Base-by-base conservation (phyloP, 2,888 invertebrate genomes). In the Trachelus stipa region DNA sequence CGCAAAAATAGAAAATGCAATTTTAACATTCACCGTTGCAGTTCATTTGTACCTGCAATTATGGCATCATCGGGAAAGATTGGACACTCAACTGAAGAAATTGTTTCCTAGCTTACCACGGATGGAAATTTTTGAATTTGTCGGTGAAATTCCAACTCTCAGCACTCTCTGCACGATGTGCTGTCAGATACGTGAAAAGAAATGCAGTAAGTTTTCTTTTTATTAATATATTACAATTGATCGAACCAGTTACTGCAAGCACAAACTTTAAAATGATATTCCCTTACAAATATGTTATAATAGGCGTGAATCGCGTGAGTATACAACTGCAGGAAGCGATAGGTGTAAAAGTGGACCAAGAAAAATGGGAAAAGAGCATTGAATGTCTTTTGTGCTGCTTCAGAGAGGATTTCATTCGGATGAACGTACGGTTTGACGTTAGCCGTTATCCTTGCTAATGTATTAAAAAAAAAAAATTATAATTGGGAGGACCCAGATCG, bases 31-130 rank as follows among this genome's bases (percentile, higher is more conserved):
- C 73, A 30, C 23, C 33, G 75, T 34, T 73, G 30, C 77, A 86
- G 86, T 85, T 34, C 83, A 80, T 34, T 73, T 86, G 56, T 82
- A 82, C 34, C 80, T 86, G n/a, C 85, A 85, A 77, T 76, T 86
- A 40, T 86, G 85, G 85, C 86, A 86, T 77, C 85, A 85, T 73
- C 85, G 85, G 35, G 85, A 86, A 33, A 79, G 81, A 77, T 82
- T 86, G 69, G 86, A 86, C 74, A 68, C 71, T 33, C 83, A 82
- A 23, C 76, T 86, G 37, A 78, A 40, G 31, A 82, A 81, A 68
- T 75, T 86, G 9, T 82, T 86, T 31, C 69, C 82, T 2, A 80
- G 76, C 35, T 76, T 86, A 73, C 85, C 86, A 1, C 77, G 77
- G 0, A 76, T 86, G 15, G 69, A 76, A 79, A 73, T 81, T 33